phyloP scores from a whole-genome alignment of 2,113 vertebrate genomes.

The Arvicanthis niloticus region DNA sequence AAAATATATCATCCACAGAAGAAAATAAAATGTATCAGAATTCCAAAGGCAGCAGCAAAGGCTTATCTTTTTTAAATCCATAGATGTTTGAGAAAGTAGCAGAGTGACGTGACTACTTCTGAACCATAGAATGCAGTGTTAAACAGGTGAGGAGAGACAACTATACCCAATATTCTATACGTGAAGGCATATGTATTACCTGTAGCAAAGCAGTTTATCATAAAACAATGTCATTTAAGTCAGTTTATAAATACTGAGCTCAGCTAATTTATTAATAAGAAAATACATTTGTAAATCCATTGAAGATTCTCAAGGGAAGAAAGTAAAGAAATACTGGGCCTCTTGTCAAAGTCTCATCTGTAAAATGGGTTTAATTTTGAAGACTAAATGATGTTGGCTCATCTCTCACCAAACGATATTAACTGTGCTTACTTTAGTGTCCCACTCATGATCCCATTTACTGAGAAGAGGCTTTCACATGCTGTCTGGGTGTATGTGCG shows the following conservation, averaged over 20 bases:
- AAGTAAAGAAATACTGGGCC: slow-evolving; percentile 47
- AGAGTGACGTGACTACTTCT: background rate
- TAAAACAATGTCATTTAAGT: background rate
- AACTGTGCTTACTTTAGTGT: background rate
- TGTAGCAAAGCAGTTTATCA: background rate
- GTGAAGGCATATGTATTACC: background rate
- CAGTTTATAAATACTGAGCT: background rate
- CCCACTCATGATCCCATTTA: background rate
- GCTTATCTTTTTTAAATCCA: background rate
- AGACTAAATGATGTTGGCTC: background rate
- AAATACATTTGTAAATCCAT: slow-evolving; percentile 28
- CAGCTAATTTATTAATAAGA: background rate
- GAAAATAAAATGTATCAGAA: slow-evolving; percentile 4
- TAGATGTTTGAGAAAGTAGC: background rate
- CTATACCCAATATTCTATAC: background rate
- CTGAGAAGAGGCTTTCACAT: background rate
- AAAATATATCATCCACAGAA: slow-evolving; percentile 16
- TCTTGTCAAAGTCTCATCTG: slow-evolving; percentile 45
- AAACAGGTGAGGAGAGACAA: background rate
- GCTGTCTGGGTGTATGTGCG: background rate
- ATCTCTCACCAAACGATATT: background rate
- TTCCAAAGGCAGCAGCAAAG: background rate
- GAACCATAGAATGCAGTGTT: background rate
- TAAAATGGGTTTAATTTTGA: background rate
- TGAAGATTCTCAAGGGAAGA: background rate